These are phyloP conservation scores for Blastobasis lacticolella DNA, from an alignment of 2,888 invertebrate genomes.

Conservation along the genomic window DNA sequence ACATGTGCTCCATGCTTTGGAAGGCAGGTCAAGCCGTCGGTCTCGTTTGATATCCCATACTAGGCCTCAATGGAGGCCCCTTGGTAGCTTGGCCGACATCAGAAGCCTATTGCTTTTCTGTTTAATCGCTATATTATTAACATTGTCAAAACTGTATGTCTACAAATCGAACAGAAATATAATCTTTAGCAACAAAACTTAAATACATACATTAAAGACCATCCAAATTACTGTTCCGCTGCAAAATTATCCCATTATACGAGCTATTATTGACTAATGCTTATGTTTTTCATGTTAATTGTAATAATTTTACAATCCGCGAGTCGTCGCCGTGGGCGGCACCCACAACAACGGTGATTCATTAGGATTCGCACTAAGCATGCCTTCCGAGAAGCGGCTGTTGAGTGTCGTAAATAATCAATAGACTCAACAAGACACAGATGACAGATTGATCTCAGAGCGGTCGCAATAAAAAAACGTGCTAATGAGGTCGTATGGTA, in stretches of 20 bases:
- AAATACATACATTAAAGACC: too few relatives aligned
- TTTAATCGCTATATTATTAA: too few relatives aligned
- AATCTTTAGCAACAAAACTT: too few relatives aligned
- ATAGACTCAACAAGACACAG: conserved; percentile 15
- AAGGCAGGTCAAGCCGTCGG: too few relatives aligned
- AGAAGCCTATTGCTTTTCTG: too few relatives aligned
- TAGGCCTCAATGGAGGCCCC: too few relatives aligned
- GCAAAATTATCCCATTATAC: conserved; percentile 16
- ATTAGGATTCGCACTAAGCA: conserved; percentile 17
- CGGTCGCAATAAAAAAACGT: not conserved
- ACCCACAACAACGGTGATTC: conserved; percentile 32
- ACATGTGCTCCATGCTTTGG: too few relatives aligned
- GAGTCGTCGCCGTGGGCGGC: conserved; percentile 27
- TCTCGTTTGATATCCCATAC: too few relatives aligned
- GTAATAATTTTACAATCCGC: conserved; percentile 19
- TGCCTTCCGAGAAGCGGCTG: conserved; percentile 7
- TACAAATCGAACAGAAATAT: too few relatives aligned
- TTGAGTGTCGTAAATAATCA: conserved; percentile 2
- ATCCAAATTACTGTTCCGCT: not conserved
- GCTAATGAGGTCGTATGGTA: not conserved
- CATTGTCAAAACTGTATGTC: too few relatives aligned
- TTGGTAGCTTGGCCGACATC: too few relatives aligned
- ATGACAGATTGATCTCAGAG: conserved; percentile 20
- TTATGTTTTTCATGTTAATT: conserved; percentile 20
- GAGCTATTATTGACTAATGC: conserved; percentile 18